Base-by-base conservation (phyloP, 2,888 invertebrate genomes). In the Caenorhabditis plicata region DNA sequence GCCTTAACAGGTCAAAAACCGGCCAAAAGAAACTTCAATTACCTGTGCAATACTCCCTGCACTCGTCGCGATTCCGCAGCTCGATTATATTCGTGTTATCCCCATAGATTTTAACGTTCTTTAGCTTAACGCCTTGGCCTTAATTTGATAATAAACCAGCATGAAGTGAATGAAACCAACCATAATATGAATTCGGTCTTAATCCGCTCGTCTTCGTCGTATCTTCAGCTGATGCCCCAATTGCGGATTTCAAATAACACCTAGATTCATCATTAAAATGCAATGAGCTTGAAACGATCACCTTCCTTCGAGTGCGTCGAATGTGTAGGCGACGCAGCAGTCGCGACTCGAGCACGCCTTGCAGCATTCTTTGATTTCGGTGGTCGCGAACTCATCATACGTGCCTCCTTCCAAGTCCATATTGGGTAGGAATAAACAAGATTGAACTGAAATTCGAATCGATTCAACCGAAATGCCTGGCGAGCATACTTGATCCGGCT, bases 181-280 rank as follows among this genome's bases (percentile, higher is more conserved):
- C 69, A 29, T 55, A 58, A 46, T 64, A 61, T 9, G 64, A 53
- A 39, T 76, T 77, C 7, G 77, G 73, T 44, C 73, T 78, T 15
- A 77, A 47, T 4, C 77, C 77, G 43, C 73, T 74, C 20, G 72
- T 73, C 47, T 68, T 67, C 2, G 53, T 49, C 9, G 39, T 46
- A 32, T 68, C 64, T 32, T 74, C 73, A n/a, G 60, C 60, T 8
- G 75, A 75, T 38, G 71, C 62, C 31, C 73, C 70, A 42, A 77
- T 77, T 1, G 77, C 73, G 22, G 70, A 69, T 45, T 77, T 77
- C 51, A 77, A 53, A 45, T 60, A 78, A 48, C 77, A 77, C 26
- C 68, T 67, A 35, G 27, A 49, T 42, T n/a, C n/a, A n/a, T n/a
- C n/a, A n/a, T n/a, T n/a, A n/a, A n/a, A n/a, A n/a, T n/a, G n/a